A percentile compares a stretch with the other conserved stretches of the same genome.
Evolutionary conservation across 2,888 invertebrate species (phyloP).

Genomic region (Drosophila anomalipes): DNA sequence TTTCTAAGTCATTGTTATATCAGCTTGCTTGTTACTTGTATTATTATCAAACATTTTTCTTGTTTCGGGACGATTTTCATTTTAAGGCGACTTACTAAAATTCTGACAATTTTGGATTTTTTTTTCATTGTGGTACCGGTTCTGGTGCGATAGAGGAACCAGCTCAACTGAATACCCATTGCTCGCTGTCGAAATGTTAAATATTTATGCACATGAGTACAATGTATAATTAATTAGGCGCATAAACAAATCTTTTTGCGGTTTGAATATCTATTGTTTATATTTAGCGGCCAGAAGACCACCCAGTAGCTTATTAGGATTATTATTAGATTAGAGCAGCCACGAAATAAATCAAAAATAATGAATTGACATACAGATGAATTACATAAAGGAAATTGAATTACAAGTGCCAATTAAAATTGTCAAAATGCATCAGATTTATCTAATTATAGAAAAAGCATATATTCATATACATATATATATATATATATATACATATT

Average conservation of each 20-base stretch:
- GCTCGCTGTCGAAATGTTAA: conserved; percentile 1
- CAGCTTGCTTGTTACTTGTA: background rate
- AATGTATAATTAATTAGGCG: conserved; percentile 11
- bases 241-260: background rate
- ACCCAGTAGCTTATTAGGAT: background rate
- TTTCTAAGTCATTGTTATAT: background rate
- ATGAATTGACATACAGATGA: background rate
- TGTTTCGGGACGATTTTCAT: background rate
- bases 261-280: background rate
- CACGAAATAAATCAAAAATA: background rate
- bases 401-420: background rate
- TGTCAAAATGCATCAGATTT: background rate
- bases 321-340: background rate
- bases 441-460: background rate
- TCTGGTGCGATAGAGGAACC: background rate
- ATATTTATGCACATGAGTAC: background rate
- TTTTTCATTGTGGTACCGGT: background rate
- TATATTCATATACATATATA: background rate
- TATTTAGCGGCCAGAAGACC: background rate
- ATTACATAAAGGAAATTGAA: background rate
- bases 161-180: background rate
- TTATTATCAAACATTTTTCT: background rate
- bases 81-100: background rate
- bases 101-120: too few species aligned
- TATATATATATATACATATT: background rate